phyloP scores from a whole-genome alignment of 1,140 invertebrate genomes.

The Drosophila melanica region DNA sequence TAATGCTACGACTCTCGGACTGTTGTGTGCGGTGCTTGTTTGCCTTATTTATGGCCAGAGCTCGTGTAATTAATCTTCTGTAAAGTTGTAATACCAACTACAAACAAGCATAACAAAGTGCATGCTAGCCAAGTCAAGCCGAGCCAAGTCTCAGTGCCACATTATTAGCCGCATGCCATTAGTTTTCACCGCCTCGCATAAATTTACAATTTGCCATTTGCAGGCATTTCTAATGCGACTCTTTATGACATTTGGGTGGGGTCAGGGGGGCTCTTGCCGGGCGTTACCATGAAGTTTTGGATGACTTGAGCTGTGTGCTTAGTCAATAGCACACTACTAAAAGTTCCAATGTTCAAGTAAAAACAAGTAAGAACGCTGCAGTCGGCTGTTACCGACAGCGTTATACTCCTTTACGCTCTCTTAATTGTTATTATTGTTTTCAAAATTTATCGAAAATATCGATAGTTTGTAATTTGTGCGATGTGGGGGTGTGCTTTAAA shows the following conservation, averaged over 20 bases:
- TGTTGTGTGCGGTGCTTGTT: slow-evolving; percentile 32
- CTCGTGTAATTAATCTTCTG: slow-evolving; percentile 75
- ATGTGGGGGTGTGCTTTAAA: no score
- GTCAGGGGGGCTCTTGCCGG: background rate
- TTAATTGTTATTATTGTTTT: no score
- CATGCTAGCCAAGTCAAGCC: slow-evolving; percentile 21
- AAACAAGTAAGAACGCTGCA: background rate
- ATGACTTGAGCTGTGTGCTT: slow-evolving; percentile 25
- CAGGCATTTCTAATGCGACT: slow-evolving; percentile 65
- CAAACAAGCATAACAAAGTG: slow-evolving; percentile 39
- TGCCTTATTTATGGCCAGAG: slow-evolving; percentile 69
- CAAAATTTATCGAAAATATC: no score
- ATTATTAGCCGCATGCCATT: slow-evolving; percentile 62
- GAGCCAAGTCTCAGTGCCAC: slow-evolving; percentile 44
- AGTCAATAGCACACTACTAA: slow-evolving; percentile 23
- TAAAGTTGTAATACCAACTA: slow-evolving; percentile 63
- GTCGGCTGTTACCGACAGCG: no score
- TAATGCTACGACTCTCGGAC: slow-evolving; percentile 43
- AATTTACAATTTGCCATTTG: slow-evolving; percentile 61
- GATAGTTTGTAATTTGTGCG: no score
- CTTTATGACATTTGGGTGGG: slow-evolving; percentile 56
- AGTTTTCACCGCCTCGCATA: slow-evolving; percentile 56
- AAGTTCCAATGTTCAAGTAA: slow-evolving; percentile 7
- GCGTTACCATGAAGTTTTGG: slow-evolving; percentile 14
- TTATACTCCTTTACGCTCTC: no score